Evolutionary conservation across 2,797 vertebrate genomes (phyloP).

Genomic region (Sebastes vulpes): DNA sequence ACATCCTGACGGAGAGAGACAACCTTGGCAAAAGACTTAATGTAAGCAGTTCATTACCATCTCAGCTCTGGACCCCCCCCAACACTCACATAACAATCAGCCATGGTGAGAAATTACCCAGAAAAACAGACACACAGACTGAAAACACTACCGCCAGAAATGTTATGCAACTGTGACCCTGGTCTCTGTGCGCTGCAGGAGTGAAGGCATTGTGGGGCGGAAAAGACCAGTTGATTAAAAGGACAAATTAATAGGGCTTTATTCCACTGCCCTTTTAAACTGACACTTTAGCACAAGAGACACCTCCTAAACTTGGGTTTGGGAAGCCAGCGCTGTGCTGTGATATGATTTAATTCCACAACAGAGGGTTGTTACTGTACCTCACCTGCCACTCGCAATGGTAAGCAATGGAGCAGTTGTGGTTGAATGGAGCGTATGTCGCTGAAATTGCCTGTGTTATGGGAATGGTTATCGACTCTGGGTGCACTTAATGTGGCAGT

Average conservation of each 20-base stretch:
- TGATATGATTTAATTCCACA: conserved; percentile 10
- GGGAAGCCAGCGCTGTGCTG: neutral
- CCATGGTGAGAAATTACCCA: conserved; percentile 57
- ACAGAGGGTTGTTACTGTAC: conserved; percentile 3
- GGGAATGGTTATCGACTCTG: neutral
- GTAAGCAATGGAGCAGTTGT: conserved; percentile 1
- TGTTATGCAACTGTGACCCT: conserved; percentile 45
- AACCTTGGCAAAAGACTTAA: conserved; percentile 62
- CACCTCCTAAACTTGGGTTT: neutral
- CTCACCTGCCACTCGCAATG: neutral
- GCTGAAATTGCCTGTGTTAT: neutral
- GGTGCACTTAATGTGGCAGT: neutral
- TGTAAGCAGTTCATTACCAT: conserved; percentile 65
- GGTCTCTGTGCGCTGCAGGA: conserved; percentile 9
- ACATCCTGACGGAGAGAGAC: conserved; percentile 49
- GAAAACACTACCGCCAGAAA: conserved; percentile 24
- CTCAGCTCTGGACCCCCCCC: conserved; percentile 26
- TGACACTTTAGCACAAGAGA: conserved; percentile 1
- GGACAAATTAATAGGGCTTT: conserved; percentile 20
- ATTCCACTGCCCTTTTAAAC: conserved; percentile 27
- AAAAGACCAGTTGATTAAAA: conserved; percentile 34
- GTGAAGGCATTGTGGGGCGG: neutral
- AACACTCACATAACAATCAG: conserved; percentile 39
- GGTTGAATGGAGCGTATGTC: neutral
- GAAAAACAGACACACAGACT: conserved; percentile 50